Conservation (phyloP, 2,797 vertebrate genomes). For the Echiichthys vipera region DNA sequence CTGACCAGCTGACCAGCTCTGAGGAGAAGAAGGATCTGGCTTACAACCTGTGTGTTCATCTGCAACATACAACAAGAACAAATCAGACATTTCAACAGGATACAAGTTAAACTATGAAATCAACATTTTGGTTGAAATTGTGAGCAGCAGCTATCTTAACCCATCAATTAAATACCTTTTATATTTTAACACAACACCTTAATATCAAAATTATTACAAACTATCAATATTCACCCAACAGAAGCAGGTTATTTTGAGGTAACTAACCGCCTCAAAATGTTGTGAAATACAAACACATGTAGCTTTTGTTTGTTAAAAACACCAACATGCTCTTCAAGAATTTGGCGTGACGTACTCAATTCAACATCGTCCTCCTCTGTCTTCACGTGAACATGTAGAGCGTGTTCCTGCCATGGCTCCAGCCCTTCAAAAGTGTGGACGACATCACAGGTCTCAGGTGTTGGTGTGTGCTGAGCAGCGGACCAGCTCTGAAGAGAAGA, state of each 20-base stretch:
- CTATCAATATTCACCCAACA: no score
- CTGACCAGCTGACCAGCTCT: slow-evolving; percentile 13
- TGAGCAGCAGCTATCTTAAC: background rate
- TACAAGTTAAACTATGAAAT: background rate
- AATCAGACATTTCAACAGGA: background rate
- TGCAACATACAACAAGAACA: background rate
- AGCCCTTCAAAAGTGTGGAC: slow-evolving; percentile 35
- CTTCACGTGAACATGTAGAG: slow-evolving; percentile 2
- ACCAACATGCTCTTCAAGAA: background rate
- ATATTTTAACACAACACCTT: background rate
- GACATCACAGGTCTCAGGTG: background rate
- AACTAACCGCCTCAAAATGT: no score
- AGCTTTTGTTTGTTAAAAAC: background rate
- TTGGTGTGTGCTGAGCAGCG: background rate
- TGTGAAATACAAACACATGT: no score
- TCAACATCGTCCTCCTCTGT: slow-evolving; percentile 1
- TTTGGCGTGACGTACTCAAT: slow-evolving; percentile 8
- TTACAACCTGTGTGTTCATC: slow-evolving; percentile 26
- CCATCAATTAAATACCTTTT: background rate
- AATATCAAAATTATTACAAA: background rate
- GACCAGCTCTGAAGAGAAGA: slow-evolving; percentile 10
- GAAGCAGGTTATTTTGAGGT: background rate
- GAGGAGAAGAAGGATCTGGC: slow-evolving; percentile 3
- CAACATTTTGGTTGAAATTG: background rate
- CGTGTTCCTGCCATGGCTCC: slow-evolving; percentile 24